phyloP scores from a whole-genome alignment of 2,888 invertebrate species.

The Dione juno region DNA sequence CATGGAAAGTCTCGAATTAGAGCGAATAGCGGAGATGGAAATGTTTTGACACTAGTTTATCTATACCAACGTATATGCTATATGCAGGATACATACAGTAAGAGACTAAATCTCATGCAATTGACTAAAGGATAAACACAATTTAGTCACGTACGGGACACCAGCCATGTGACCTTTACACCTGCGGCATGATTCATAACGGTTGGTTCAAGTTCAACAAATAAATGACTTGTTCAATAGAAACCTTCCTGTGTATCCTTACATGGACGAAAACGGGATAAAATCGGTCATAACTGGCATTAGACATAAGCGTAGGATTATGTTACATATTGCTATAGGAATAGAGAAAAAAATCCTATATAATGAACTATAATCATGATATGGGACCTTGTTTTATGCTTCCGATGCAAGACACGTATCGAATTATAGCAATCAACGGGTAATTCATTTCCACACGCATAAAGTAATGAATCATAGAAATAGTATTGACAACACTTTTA shows the following conservation, averaged over 20 bases:
- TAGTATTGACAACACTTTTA: constrained; percentile 12
- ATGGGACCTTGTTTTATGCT: constrained; percentile 57
- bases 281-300: constrained; percentile 46
- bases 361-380: constrained; percentile 29
- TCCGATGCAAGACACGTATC: constrained; percentile 67
- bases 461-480: constrained; percentile 54
- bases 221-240: constrained; percentile 60
- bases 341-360: constrained; percentile 49
- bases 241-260: constrained; percentile 76
- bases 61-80: no score
- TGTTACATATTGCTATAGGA: constrained; percentile 46
- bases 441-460: constrained; percentile 60
- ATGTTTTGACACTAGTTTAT: no score
- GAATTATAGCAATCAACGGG: constrained; percentile 68
- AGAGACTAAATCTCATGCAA: neutral
- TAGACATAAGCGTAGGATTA: constrained; percentile 46
- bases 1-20: no score
- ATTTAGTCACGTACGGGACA: constrained; percentile 26
- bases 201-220: constrained; percentile 47
- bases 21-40: no score
- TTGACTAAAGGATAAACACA: constrained; percentile 17
- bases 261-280: constrained; percentile 59
- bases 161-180: constrained; percentile 39
- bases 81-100: no score
- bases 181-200: constrained; percentile 43